Percentiles rank a stretch among this genome's conserved stretches.
Evolutionary conservation across 92 coral and sea anemone genomes (phyloP).

Genomic region (Heliopora coerulea): DNA sequence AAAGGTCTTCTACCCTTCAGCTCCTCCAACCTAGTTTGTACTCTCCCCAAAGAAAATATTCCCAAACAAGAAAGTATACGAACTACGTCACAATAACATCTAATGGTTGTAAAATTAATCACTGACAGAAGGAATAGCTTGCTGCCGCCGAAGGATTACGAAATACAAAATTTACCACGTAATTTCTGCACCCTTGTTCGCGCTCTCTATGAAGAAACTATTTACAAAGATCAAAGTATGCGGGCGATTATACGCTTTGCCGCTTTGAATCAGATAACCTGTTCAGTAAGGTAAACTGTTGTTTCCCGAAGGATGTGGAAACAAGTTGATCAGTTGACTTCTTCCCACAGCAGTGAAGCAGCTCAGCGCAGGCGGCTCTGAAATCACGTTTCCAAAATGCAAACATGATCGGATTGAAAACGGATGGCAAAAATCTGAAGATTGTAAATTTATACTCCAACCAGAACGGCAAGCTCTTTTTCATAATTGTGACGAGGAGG

Average conservation of each 20-base stretch:
- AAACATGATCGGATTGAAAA: conserved; percentile 35
- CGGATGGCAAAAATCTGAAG: conserved; percentile 26
- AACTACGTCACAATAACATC: no score
- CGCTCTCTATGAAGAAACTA: no score
- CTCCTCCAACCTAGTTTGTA: no score
- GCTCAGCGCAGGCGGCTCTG: conserved; percentile 26
- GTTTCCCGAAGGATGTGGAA: conserved; percentile 5
- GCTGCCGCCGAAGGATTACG: no score
- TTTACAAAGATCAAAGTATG: no score
- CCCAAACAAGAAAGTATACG: no score
- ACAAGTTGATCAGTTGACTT: not conserved
- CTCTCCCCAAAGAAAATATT: no score
- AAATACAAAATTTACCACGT: no score
- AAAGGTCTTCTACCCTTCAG: no score
- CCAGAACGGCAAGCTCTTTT: not conserved
- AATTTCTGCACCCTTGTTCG: no score
- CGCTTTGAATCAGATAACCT: conserved; percentile 13
- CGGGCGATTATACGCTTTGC: conserved; percentile 7
- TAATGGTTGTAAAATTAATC: no score
- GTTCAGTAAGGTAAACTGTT: conserved; percentile 18
- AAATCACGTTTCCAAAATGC: conserved; percentile 41
- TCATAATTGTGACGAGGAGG: not conserved
- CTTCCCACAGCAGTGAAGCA: conserved; percentile 4
- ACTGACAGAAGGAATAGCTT: no score
- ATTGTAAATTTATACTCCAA: not conserved